phyloP scores from a whole-genome alignment of 2,113 vertebrate genomes.

The Ophiodon elongatus region DNA sequence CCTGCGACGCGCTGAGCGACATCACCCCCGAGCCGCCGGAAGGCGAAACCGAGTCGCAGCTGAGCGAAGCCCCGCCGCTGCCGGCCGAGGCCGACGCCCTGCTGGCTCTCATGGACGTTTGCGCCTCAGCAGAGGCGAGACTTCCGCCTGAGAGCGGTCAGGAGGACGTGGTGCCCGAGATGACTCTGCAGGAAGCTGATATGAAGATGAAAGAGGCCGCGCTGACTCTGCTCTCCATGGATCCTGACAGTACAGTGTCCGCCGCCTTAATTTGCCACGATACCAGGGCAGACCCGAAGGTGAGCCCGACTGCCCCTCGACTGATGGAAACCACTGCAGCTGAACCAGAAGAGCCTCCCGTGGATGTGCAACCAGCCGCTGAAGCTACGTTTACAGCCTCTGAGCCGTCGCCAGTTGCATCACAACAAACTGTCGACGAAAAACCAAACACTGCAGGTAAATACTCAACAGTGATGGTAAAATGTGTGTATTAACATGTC shows the following conservation, averaged over 20 bases:
- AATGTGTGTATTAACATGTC: background rate
- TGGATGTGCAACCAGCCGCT: background rate
- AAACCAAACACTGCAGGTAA: slow-evolving; percentile 56
- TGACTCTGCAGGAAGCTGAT: slow-evolving; percentile 76
- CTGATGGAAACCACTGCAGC: slow-evolving; percentile 5
- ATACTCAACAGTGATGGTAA: background rate
- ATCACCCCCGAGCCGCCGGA: slow-evolving; percentile 80
- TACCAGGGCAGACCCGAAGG: slow-evolving; percentile 10
- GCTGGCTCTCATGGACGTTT: slow-evolving; percentile 81
- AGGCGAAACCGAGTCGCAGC: slow-evolving; percentile 47
- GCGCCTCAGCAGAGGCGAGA: slow-evolving; percentile 72
- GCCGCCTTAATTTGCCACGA: slow-evolving; percentile 50
- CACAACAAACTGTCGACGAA: slow-evolving; percentile 13
- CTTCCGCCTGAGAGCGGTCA: slow-evolving; percentile 11
- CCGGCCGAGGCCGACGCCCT: slow-evolving; percentile 80
- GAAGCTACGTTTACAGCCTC: background rate
- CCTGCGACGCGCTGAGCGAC: slow-evolving; percentile 80
- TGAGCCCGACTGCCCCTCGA: background rate
- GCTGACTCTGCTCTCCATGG: slow-evolving; percentile 87
- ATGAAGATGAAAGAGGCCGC: slow-evolving; percentile 87
- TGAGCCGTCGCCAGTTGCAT: background rate
- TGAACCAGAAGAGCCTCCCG: slow-evolving; percentile 16
- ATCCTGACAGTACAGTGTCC: slow-evolving; percentile 74
- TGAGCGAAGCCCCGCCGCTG: slow-evolving; percentile 50
- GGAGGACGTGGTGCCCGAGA: slow-evolving; percentile 32